These are phyloP conservation scores for Illadopsis cleaveri DNA, from an alignment of 2,113 vertebrate genomes.

Conservation along the genomic window DNA sequence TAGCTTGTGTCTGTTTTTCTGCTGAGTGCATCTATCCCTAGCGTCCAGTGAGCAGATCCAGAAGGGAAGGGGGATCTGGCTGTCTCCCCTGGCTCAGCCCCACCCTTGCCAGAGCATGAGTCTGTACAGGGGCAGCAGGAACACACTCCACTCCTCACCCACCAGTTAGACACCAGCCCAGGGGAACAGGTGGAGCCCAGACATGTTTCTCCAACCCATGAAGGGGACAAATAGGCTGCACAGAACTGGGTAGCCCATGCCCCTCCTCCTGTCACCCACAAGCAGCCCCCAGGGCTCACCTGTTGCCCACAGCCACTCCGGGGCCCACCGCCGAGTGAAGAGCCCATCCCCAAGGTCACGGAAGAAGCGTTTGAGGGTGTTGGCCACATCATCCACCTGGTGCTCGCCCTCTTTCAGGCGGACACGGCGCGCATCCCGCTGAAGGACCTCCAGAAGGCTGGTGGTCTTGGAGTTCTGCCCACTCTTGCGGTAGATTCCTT, in stretches of 20 bases:
- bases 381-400: constrained; percentile 92
- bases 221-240: neutral
- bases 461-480: constrained; percentile 92
- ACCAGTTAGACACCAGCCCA: neutral
- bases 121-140: accelerated
- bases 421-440: constrained; percentile 83
- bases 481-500: constrained; percentile 96
- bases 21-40: neutral
- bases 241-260: accelerated
- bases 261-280: neutral
- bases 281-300: constrained; percentile 61
- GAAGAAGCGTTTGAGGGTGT: constrained; percentile 92
- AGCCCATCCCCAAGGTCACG: constrained; percentile 87
- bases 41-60: neutral
- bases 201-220: neutral
- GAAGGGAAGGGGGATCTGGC: neutral
- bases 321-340: constrained; percentile 75
- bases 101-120: neutral
- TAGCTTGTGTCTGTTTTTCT: neutral
- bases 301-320: constrained; percentile 80
- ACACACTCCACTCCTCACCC: neutral
- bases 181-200: neutral
- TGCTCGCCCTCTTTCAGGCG: constrained; percentile 88
- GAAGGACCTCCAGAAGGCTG: constrained; percentile 81
- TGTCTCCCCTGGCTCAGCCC: neutral